Conservation (phyloP, 2,888 invertebrate genomes). For the Drosophila recens region DNA sequence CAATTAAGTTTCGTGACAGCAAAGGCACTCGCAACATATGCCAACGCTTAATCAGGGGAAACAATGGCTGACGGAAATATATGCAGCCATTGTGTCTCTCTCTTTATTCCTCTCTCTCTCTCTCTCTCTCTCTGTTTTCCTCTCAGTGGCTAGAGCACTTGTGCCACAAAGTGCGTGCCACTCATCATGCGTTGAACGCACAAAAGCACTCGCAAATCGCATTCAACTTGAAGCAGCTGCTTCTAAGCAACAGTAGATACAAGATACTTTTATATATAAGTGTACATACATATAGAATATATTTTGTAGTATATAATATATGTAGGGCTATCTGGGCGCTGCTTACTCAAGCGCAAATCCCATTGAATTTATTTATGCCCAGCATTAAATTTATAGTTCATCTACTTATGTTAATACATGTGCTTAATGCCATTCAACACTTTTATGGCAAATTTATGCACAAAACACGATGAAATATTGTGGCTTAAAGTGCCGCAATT, state of each 20-base stretch:
- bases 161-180: conserved; percentile 36
- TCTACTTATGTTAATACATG: conserved; percentile 59
- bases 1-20: conserved; percentile 72
- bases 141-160: neutral
- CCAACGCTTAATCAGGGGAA: conserved; percentile 65
- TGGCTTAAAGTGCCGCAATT: conserved; percentile 54
- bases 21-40: conserved; percentile 61
- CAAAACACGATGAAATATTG: conserved; percentile 58
- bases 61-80: conserved; percentile 70
- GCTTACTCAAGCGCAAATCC: conserved; percentile 58
- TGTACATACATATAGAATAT: neutral
- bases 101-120: too few relatives aligned
- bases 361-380: conserved; percentile 65
- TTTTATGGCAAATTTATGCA: conserved; percentile 74
- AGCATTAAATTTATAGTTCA: conserved; percentile 57
- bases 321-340: conserved; percentile 3
- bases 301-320: neutral
- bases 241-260: conserved; percentile 15
- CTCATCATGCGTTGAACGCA: conserved; percentile 22
- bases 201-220: conserved; percentile 21
- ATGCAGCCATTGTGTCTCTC: conserved; percentile 39
- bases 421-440: conserved; percentile 60
- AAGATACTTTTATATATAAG: conserved; percentile 14
- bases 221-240: conserved; percentile 8
- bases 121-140: too few relatives aligned